Evolutionary conservation across 2,797 vertebrate genomes (phyloP), one percentile per base, ranked within the genome.

Genomic region (Artibeus lituratus): DNA sequence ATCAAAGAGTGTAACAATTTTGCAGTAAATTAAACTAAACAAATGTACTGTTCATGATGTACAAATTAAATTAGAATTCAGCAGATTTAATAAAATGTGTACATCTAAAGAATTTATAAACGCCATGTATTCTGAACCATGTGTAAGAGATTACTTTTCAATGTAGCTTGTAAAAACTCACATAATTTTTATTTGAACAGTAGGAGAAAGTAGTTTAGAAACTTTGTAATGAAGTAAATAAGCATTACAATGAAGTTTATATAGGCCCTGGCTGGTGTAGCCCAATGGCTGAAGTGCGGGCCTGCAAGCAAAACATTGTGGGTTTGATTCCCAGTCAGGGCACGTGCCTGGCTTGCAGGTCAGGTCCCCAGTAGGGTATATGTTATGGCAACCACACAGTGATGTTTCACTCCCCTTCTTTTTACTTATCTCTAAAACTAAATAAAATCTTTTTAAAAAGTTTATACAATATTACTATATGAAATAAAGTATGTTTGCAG

Each of bases 131-230:
- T 80, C 35, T 87, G 69, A 90, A 37, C 10, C 37, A 83, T 14
- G 5, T 39, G 53, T 87, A 77, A 80, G 29, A 92, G 62, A 91
- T 62, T 74, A 35, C 22, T 91, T 90, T 92, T 93, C 32, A 93
- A 18, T 32, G 72, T 47, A 88, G n/a, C 76, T 94, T 82, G 11
- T 77, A 72, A 95, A 94, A 94, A 32, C 7, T 37, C 18, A 93
- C 14, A 93, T 37, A 84, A 93, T 83, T 96, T 95, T 85, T 72
- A 89, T 74, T 87, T 81, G 18, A 91, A 89, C 35, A 84, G 47
- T 85, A 87, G 90, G 57, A 83, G 37, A 88, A 86, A 92, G 49
- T 87, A 55, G 44, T 37, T 87, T 49, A 39, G 49, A 87, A 74
- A 44, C 59, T 65, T 93, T 87, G 90, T 87, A 57, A 74, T 70